A percentile compares a stretch with the other conserved stretches of the same genome.
Evolutionary conservation across 2,113 vertebrate genomes (phyloP).

Genomic region (Ibidorhyncha struthersii): DNA sequence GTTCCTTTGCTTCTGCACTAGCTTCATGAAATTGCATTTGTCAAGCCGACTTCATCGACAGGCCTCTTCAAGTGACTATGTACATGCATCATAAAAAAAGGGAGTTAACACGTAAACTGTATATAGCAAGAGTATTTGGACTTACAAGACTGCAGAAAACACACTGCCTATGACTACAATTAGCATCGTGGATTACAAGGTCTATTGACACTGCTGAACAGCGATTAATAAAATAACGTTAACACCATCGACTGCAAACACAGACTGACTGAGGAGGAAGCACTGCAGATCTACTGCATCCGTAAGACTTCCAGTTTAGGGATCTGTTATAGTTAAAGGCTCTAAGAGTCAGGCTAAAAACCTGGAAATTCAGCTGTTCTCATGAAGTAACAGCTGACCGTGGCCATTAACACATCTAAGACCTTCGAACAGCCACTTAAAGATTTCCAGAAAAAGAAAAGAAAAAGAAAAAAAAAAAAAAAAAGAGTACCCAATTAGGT

Average conservation of each 20-base stretch:
- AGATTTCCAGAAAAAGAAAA: conserved; percentile 8
- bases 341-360: conserved; percentile 14
- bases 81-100: conserved; percentile 26
- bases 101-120: conserved; percentile 65
- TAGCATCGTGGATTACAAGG: conserved; percentile 48
- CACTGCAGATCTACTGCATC: conserved; percentile 22
- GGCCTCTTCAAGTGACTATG: conserved; percentile 81
- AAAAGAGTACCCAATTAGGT: conserved; percentile 14
- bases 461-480: background rate
- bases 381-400: background rate
- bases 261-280: conserved; percentile 37
- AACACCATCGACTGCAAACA: background rate
- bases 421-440: conserved; percentile 16
- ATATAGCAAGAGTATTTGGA: conserved; percentile 76
- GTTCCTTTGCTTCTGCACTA: conserved; percentile 61
- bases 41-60: conserved; percentile 69
- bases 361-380: conserved; percentile 42
- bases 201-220: conserved; percentile 33
- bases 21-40: background rate
- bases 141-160: conserved; percentile 66
- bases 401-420: background rate
- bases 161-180: conserved; percentile 71
- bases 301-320: conserved; percentile 20
- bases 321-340: conserved; percentile 10
- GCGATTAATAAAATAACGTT: background rate